phyloP scores from a whole-genome alignment of 2,797 vertebrate species.

The Poeciliopsis turneri region DNA sequence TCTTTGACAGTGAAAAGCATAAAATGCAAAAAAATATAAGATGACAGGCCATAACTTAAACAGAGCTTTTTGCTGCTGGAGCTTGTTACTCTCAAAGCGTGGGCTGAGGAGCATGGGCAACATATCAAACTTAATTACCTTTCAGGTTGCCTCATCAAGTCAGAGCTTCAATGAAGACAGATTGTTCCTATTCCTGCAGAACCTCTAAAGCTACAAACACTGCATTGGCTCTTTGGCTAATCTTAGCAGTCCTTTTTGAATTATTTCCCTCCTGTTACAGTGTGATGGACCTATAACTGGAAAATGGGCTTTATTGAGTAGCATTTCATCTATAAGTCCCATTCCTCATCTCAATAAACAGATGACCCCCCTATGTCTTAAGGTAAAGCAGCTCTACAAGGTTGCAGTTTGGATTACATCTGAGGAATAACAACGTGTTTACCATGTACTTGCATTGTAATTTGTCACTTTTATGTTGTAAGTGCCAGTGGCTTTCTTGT shows the following conservation, averaged over 20 bases:
- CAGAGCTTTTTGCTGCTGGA: slow-evolving; percentile 74
- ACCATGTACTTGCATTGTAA: slow-evolving; percentile 72
- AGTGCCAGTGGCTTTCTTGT: slow-evolving; percentile 77
- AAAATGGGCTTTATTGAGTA: slow-evolving; percentile 69
- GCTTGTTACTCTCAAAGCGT: slow-evolving; percentile 77
- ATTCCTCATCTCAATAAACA: slow-evolving; percentile 75
- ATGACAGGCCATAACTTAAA: slow-evolving; percentile 78
- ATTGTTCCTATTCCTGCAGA: slow-evolving; percentile 68
- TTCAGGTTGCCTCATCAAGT: slow-evolving; percentile 83
- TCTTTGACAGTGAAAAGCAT: slow-evolving; percentile 67
- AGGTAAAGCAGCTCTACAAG: slow-evolving; percentile 68
- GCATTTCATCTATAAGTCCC: slow-evolving; percentile 61
- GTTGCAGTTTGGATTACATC: slow-evolving; percentile 73
- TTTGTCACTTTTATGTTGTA: slow-evolving; percentile 80
- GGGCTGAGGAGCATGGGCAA: slow-evolving; percentile 74
- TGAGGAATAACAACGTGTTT: slow-evolving; percentile 80
- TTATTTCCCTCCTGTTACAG: slow-evolving; percentile 49
- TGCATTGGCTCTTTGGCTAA: slow-evolving; percentile 63
- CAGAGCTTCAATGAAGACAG: slow-evolving; percentile 78
- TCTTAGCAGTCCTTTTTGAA: slow-evolving; percentile 62
- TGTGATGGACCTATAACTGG: slow-evolving; percentile 61
- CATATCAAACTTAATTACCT: slow-evolving; percentile 85
- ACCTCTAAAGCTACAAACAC: slow-evolving; percentile 73
- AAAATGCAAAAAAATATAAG: slow-evolving; percentile 63
- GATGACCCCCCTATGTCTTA: slow-evolving; percentile 62